Percentiles rank a stretch among this genome's conserved stretches.
phyloP scores from a whole-genome alignment of 2,888 invertebrate genomes.

The Plagodis pulveraria region DNA sequence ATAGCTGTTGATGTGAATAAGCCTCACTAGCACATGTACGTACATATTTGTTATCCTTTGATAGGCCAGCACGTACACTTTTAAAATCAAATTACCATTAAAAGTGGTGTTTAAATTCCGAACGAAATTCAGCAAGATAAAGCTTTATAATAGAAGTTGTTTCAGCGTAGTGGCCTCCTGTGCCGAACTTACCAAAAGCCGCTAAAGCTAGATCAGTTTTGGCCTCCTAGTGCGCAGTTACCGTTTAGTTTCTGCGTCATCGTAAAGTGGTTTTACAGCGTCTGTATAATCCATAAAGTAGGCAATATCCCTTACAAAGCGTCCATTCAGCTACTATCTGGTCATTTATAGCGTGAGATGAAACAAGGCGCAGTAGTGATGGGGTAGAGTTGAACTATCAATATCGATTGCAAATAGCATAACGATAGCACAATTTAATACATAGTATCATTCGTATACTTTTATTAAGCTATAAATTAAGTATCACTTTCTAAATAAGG shows the following conservation, averaged over 20 bases:
- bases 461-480: too few relatives aligned
- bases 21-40: too few relatives aligned
- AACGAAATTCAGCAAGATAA: too few relatives aligned
- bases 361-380: slow-evolving; percentile 70
- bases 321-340: slow-evolving; percentile 79
- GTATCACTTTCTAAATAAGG: too few relatives aligned
- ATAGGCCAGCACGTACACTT: too few relatives aligned
- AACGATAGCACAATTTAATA: neutral
- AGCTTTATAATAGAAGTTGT: too few relatives aligned
- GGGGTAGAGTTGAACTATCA: slow-evolving; percentile 46
- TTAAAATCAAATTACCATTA: too few relatives aligned
- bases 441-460: neutral
- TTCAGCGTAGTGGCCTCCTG: too few relatives aligned
- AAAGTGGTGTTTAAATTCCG: too few relatives aligned
- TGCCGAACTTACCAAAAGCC: neutral
- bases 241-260: slow-evolving; percentile 50
- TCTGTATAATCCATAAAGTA: slow-evolving; percentile 75
- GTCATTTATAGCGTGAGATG: slow-evolving; percentile 80
- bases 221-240: slow-evolving; percentile 13
- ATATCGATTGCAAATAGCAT: slow-evolving; percentile 30
- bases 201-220: slow-evolving; percentile 4
- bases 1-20: too few relatives aligned
- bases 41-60: too few relatives aligned
- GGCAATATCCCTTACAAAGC: slow-evolving; percentile 78
- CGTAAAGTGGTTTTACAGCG: slow-evolving; percentile 67